Evolutionary conservation across 2,888 invertebrate genomes (phyloP).

Genomic region (Tipula confusa): DNA sequence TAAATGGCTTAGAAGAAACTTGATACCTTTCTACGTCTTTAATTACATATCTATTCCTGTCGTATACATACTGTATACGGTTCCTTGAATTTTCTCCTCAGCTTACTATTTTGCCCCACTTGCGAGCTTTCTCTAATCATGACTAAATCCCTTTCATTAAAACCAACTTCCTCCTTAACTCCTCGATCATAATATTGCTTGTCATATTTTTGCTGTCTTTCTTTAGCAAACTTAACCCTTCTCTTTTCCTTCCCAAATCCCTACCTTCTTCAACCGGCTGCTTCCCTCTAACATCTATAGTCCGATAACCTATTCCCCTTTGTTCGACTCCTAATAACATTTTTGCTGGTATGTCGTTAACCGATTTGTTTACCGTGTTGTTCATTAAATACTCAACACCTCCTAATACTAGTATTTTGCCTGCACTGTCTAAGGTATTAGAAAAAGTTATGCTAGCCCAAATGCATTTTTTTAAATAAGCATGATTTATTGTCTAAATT

Average conservation of each 20-base stretch:
- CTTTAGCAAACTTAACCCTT: background rate
- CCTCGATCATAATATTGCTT: background rate
- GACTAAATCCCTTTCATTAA: background rate
- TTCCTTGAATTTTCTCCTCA: background rate
- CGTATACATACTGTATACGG: background rate
- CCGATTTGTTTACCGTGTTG: background rate
- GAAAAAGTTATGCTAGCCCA: no score
- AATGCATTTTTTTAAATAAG: no score
- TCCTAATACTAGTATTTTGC: no score
- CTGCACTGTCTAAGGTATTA: no score
- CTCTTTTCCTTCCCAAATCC: background rate
- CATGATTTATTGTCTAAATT: no score
- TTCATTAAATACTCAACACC: background rate
- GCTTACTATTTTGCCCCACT: background rate
- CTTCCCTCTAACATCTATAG: background rate
- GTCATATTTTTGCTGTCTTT: background rate
- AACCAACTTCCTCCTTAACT: background rate
- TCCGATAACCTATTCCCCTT: background rate
- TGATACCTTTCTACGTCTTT: background rate
- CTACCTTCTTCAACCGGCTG: background rate
- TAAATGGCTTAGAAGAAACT: no score
- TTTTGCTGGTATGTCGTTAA: background rate
- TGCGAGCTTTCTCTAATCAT: no score
- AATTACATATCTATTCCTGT: background rate
- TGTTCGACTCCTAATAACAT: background rate